A percentile compares a stretch with the other conserved stretches of the same genome.
These are phyloP conservation scores for Metridium senile DNA, from an alignment of 92 coral and sea anemone genomes.

Conservation along the genomic window DNA sequence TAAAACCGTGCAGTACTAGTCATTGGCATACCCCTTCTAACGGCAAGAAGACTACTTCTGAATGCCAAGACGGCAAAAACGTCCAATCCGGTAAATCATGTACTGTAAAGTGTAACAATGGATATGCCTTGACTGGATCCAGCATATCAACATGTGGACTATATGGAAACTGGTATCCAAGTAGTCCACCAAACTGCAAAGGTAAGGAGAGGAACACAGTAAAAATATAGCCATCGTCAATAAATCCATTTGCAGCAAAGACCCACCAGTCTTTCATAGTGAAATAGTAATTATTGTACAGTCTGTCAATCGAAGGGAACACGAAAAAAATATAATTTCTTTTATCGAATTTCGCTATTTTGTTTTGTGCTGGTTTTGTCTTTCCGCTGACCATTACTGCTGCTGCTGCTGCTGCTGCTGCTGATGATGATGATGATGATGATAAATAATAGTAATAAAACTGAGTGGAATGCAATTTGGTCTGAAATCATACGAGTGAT, in stretches of 20 bases:
- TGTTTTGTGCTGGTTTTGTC: no score
- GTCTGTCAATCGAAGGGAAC: no score
- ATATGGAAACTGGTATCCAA: slow-evolving; percentile 34
- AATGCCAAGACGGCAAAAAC: slow-evolving; percentile 26
- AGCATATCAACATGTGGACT: slow-evolving; percentile 9
- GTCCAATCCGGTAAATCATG: slow-evolving; percentile 27
- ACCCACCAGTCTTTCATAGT: no score
- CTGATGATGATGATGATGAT: no score
- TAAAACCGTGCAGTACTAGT: slow-evolving; percentile 10
- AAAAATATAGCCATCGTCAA: not conserved
- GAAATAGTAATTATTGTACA: no score
- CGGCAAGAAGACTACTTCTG: slow-evolving; percentile 27
- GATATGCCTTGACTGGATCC: slow-evolving; percentile 40
- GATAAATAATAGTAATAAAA: no score
- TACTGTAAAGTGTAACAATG: slow-evolving; percentile 26
- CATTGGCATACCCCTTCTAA: slow-evolving; percentile 36
- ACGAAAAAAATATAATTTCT: no score
- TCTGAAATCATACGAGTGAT: no score
- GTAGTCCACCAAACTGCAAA: slow-evolving; percentile 27
- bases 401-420: no score
- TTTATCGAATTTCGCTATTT: no score
- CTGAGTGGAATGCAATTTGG: no score
- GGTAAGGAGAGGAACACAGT: not conserved
- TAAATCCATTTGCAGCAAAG: not conserved
- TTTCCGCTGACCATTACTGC: no score